Evolutionary conservation across 2,797 vertebrate genomes (phyloP), one percentile per base, ranked within the genome.

Genomic region (Rhinophrynus dorsalis): DNA sequence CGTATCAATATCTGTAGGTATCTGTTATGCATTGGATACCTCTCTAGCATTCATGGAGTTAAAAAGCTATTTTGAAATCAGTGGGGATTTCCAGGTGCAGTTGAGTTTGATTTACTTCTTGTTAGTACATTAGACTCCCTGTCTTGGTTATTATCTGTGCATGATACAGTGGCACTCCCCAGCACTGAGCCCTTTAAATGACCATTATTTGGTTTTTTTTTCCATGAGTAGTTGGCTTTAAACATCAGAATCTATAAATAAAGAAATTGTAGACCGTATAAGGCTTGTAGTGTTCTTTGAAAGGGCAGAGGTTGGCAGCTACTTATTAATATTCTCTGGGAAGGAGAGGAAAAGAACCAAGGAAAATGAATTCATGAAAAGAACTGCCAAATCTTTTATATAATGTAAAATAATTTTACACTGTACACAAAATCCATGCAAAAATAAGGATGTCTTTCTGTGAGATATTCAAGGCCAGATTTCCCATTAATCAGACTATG

Each of bases 301-400:
- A 48, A 72, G 61, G 69, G 61, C 69, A 72, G 54, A 72, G 69
- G 61, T 65, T 72, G 60, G 44, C 35, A 42, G 42, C 24, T 72
- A 24, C 40, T 72, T 72, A 72, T 32, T 72, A 72, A 65, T 42
- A 72, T 42, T 24, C 54, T 58, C 61, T 65, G 69, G 61, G 69
- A 72, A 72, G 42, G 56, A 65, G 33, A 2, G 8, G 69, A 35
- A 40, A 15, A 15, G 51, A 40, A 48, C 35, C 29, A 69, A 21
- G 47, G 51, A 61, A 56, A 63, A 33, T 8, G 5, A 40, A 51
- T 44, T 15, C 8, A 58, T 57, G 47, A 59, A 65, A 62, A 64
- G 33, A 42, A 48, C 17, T 27, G n/a, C 24, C 24, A 24, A 55
- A 15, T 47, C 26, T 32, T 30, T 44, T 44, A 18, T 18, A 44